A percentile compares a stretch with the other conserved stretches of the same genome.
Conservation (phyloP, 2,797 vertebrate genomes). For the Coracias cyanogaster region DNA sequence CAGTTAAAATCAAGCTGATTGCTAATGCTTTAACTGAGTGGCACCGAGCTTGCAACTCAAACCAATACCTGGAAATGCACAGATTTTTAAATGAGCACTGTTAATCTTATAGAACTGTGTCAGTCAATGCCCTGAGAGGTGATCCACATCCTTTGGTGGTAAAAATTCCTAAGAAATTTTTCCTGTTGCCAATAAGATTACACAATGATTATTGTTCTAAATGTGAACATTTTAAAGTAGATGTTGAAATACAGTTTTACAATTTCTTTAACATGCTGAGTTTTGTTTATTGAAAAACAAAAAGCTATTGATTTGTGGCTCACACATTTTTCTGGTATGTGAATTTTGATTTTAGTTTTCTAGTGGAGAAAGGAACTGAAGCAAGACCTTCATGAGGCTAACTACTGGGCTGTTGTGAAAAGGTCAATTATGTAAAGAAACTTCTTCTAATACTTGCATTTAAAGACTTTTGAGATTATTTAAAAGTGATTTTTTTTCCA, state of each 20-base stretch:
- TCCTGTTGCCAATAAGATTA: neutral
- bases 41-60: neutral
- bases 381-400: neutral
- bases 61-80: neutral
- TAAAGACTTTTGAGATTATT: neutral
- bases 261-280: neutral
- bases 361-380: neutral
- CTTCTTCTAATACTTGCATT: neutral
- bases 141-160: neutral
- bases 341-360: neutral
- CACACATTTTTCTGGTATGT: neutral
- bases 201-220: neutral
- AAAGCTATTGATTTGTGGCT: neutral
- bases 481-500: neutral
- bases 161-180: neutral
- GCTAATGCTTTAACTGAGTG: neutral
- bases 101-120: neutral
- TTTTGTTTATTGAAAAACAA: neutral
- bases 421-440: neutral
- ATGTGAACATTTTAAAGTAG: neutral
- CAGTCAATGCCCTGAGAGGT: neutral
- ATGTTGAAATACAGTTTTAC: neutral
- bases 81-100: neutral
- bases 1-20: slow-evolving; percentile 23
- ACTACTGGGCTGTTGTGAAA: neutral